Base-by-base conservation (phyloP, 2,113 vertebrate species). In the Pontoporia blainvillei region DNA sequence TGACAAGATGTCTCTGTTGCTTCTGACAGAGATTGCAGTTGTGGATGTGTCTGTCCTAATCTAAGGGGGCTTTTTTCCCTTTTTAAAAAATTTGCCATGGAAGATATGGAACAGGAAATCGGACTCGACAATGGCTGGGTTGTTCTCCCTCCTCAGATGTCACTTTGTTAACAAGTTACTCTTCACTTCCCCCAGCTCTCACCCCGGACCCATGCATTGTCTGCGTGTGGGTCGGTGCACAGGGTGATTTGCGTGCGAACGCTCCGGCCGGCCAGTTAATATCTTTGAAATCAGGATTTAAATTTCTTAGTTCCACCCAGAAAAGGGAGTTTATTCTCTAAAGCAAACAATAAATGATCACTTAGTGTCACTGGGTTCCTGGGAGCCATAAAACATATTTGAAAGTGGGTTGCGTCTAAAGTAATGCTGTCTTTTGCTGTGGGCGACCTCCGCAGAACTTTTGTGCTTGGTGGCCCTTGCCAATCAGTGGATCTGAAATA, bases 81-180 rank as follows among this genome's bases (percentile, higher is more conserved):
- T 20, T 49, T 57, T 18, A 3, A 59, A 44, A 13, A 20, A 79
- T 59, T 75, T 52, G n/a, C 61, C 36, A 8, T 52, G 46, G 4
- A 7, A 94, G 67, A 84, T 44, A 0, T 0, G 41, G 44, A 72
- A n/a, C 54, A n/a, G 93, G 95, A 96, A 85, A 44, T 27, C 23
- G 73, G 44, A 67, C 57, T 82, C 82, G 71, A n/a, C 94, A 93
- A 6, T 86, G 2, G 0, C 0, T 23, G 86, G 91, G 84, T 89
- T 95, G 49, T 97, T 89, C 64, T 97, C n/a, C 9, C 76, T 0
- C 0, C 85, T 97, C 91, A 95, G 83, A 96, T 1, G 0, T 3
- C 0, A 29, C 94, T 97, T 97, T 97, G 95, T 96, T 95, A 76
- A 62, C 66, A 86, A 81, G 52, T 89, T 90, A 31, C 62, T 92